Conservation (phyloP, 2,797 vertebrate species). For the Sebastes nivosus region DNA sequence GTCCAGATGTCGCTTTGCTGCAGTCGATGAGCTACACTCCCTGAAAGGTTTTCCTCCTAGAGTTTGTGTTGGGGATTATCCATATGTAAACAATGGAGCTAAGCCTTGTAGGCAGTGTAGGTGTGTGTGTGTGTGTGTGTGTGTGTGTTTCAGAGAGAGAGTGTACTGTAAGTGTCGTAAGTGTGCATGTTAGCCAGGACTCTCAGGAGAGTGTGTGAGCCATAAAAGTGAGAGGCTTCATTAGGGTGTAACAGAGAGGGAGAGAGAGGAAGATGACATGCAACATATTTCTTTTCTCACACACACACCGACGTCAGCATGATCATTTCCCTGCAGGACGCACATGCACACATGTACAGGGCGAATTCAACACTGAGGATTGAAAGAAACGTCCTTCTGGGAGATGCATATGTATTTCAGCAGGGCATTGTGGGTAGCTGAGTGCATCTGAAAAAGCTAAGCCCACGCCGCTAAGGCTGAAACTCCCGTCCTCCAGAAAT, state of each 20-base stretch:
- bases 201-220: background rate
- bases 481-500: conserved; percentile 50
- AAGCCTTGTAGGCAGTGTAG: conserved; percentile 29
- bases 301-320: conserved; percentile 9
- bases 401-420: conserved; percentile 18
- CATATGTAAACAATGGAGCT: conserved; percentile 50
- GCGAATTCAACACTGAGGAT: background rate
- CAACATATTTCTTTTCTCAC: conserved; percentile 32
- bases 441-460: conserved; percentile 3
- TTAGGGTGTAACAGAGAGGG: conserved; percentile 10
- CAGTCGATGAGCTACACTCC: conserved; percentile 34
- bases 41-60: conserved; percentile 28
- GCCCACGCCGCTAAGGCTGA: background rate
- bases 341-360: background rate
- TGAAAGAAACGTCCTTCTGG: conserved; percentile 51
- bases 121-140: background rate
- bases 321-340: conserved; percentile 3
- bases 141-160: background rate
- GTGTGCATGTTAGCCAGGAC: background rate
- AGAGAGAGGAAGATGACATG: conserved; percentile 16
- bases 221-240: conserved; percentile 23
- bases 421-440: conserved; percentile 11
- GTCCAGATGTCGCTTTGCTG: conserved; percentile 37
- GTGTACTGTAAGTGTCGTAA: background rate
- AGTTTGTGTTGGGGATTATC: conserved; percentile 54